Percentiles rank a stretch among this genome's conserved stretches.
phyloP scores from a whole-genome alignment of 2,888 invertebrate species.

The Limnephilus marmoratus region DNA sequence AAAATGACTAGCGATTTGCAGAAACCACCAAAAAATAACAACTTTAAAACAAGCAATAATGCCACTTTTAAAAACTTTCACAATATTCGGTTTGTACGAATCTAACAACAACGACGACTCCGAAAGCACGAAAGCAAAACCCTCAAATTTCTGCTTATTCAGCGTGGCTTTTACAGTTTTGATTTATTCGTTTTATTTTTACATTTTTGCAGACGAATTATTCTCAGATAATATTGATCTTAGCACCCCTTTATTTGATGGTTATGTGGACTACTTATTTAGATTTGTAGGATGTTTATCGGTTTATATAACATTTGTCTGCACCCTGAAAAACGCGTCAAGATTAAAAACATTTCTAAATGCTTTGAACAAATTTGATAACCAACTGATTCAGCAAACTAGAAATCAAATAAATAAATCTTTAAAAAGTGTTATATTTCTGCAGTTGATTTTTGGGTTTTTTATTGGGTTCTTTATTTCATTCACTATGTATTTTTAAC shows the following conservation, averaged over 20 bases:
- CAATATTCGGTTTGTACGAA: not conserved
- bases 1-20: not conserved
- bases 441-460: not conserved
- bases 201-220: not conserved
- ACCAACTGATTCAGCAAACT: not conserved
- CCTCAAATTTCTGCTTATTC: not conserved
- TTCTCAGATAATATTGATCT: not conserved
- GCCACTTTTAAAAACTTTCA: not conserved
- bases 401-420: conserved; percentile 16
- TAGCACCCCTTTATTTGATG: not conserved
- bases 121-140: not conserved
- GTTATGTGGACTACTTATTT: not conserved
- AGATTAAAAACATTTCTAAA: not conserved
- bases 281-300: not conserved
- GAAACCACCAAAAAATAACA: not conserved
- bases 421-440: not conserved
- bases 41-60: not conserved
- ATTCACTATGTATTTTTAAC: not conserved
- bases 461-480: conserved; percentile 6
- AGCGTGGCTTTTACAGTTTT: not conserved
- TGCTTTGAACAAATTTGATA: not conserved
- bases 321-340: not conserved
- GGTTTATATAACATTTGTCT: not conserved
- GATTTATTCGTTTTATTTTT: not conserved
- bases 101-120: not conserved